Evolutionary conservation across 2,797 vertebrate species (phyloP).

Genomic region (Danio kyathit): DNA sequence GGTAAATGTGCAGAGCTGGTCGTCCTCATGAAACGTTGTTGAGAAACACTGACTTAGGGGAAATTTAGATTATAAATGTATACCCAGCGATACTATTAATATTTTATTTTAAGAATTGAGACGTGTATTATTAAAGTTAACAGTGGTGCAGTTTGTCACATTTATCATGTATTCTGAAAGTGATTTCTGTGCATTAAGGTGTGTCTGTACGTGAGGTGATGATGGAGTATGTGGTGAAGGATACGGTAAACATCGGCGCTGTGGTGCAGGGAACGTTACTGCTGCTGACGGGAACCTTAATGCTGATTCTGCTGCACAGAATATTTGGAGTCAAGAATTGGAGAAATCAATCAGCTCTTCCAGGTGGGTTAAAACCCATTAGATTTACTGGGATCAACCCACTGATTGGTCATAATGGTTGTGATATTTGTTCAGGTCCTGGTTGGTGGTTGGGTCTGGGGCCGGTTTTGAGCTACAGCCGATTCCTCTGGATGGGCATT

Average conservation of each 20-base stretch:
- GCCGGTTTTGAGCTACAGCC: constrained; percentile 86
- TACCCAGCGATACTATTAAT: no score
- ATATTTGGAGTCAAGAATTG: constrained; percentile 79
- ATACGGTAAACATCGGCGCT: constrained; percentile 68
- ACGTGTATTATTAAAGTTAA: no score
- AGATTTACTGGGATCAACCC: background rate
- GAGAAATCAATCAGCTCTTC: constrained; percentile 76
- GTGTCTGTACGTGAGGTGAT: no score
- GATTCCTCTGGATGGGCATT: constrained; percentile 95
- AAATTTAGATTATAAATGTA: no score
- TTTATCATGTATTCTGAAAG: no score
- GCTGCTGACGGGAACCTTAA: constrained; percentile 65
- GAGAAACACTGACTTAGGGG: no score
- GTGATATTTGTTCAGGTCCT: constrained; percentile 80
- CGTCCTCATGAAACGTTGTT: no score
- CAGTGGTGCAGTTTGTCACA: no score
- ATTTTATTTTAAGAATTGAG: no score
- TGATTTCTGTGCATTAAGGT: no score
- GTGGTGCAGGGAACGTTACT: constrained; percentile 63
- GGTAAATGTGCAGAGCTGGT: no score
- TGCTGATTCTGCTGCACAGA: constrained; percentile 83
- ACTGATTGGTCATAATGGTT: background rate
- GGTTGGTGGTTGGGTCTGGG: constrained; percentile 89
- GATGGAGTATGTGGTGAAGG: constrained; percentile 44
- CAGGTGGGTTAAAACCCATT: constrained; percentile 79